Conservation (phyloP, 2,113 vertebrate genomes). For the Empidonax traillii region DNA sequence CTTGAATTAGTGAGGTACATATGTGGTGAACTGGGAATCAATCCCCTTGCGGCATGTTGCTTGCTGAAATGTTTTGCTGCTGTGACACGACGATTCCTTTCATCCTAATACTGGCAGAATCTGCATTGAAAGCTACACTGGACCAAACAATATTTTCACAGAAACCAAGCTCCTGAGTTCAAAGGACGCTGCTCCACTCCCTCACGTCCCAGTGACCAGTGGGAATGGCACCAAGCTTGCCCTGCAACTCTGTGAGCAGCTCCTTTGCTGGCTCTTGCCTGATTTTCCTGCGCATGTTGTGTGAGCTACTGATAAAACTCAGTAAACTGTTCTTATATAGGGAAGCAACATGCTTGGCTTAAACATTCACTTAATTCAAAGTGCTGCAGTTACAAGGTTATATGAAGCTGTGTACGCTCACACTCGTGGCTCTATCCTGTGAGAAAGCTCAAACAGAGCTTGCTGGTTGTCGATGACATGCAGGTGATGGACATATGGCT, state of each 20-base stretch:
- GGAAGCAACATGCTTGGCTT: constrained; percentile 71
- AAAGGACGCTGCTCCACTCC: neutral
- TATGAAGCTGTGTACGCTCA: constrained; percentile 54
- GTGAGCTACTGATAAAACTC: constrained; percentile 82
- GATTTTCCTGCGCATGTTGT: constrained; percentile 29
- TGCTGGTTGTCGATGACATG: constrained; percentile 97
- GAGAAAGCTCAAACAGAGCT: constrained; percentile 93
- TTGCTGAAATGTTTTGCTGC: constrained; percentile 1
- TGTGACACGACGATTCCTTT: neutral
- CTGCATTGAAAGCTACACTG: constrained; percentile 34
- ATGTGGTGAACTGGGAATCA: neutral
- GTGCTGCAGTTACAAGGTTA: constrained; percentile 56
- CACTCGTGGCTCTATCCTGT: constrained; percentile 90
- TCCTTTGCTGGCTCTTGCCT: constrained; percentile 28
- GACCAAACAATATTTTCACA: constrained; percentile 37
- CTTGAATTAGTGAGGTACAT: neutral
- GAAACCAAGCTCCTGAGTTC: constrained; percentile 47
- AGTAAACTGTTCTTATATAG: constrained; percentile 70
- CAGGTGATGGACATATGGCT: constrained; percentile 85
- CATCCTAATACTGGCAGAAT: constrained; percentile 10
- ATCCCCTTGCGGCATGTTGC: neutral
- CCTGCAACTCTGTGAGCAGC: neutral
- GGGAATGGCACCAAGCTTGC: neutral
- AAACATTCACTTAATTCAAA: constrained; percentile 64
- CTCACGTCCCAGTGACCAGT: neutral